Base-by-base conservation (phyloP, 2,888 invertebrate genomes). In the Parnassius mnemosyne region DNA sequence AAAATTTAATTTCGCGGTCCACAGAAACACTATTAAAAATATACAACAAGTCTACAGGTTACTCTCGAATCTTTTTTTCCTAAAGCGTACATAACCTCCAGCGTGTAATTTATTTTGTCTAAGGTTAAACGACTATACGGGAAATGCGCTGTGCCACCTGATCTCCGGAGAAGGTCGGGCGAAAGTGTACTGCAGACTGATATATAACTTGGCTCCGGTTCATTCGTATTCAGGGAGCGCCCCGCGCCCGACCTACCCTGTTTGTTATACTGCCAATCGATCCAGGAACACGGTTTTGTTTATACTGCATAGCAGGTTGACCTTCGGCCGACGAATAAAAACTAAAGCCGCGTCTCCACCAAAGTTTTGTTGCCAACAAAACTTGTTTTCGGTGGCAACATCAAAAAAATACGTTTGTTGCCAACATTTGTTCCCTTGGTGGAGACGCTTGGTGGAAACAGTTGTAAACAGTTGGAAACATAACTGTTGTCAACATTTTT, bases 191-290 rank as follows among this genome's bases (percentile, higher is more conserved):
- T 60, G 60, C 57, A 56, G 57, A 64, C 61, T 60, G 60, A 65
- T 60, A 57, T 61, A 66, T 66, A 44, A 25, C 49, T n/a, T 51
- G 55, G 53, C 55, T 52, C 51, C 12, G 10, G 47, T 53, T 65
- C 60, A 67, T 67, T 67, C 63, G 67, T 67, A 67, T 67, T 65
- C 67, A 41, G 43, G 16, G 10, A 12, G 55, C 67, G 53, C 49
- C 54, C 54, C 64, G 46, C 65, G 55, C 62, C 62, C 64, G 62
- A 57, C 65, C 60, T 60, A 65, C 56, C 53, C 60, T 65, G 50
- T 66, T 64, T 65, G 64, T 66, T 62, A 61, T 63, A 61, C 64
- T 52, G 54, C 47, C 60, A 55, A 61, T 57, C 62, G 60, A 63
- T 63, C 56, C 12, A 44, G 16, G 46, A 44, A 12, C n/a, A 42